Evolutionary conservation across 2,797 vertebrate species (phyloP).

Genomic region (Microcaecilia unicolor): DNA sequence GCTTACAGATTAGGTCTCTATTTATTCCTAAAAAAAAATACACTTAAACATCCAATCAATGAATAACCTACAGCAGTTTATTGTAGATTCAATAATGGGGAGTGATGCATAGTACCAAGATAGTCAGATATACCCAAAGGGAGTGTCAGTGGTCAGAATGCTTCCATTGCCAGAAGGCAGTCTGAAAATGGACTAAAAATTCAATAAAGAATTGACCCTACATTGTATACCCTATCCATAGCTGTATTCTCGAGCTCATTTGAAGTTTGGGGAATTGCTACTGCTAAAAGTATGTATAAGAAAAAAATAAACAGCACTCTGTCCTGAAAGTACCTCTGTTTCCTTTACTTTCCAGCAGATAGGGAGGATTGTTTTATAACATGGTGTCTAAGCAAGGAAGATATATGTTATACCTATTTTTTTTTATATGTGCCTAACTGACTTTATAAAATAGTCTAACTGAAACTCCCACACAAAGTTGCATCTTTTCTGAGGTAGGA

Average conservation of each 20-base stretch:
- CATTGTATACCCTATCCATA: conserved; percentile 64
- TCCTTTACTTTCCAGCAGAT: neutral
- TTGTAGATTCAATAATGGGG: conserved; percentile 70
- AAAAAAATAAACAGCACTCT: conserved; percentile 28
- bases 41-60: conserved; percentile 98
- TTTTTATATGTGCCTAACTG: no score
- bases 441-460: no score
- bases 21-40: conserved; percentile 73
- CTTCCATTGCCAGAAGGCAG: conserved; percentile 98
- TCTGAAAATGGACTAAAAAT: conserved; percentile 93
- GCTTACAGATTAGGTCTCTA: conserved; percentile 67
- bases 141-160: conserved; percentile 96
- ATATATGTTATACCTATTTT: no score
- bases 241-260: conserved; percentile 44
- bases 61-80: conserved; percentile 95
- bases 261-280: conserved; percentile 39
- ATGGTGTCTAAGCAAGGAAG: no score
- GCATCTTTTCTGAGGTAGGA: no score
- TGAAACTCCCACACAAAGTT: no score
- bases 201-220: conserved; percentile 90
- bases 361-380: no score
- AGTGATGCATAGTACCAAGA: conserved; percentile 67
- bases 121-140: conserved; percentile 94
- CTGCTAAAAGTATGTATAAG: conserved; percentile 19
- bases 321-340: conserved; percentile 9